Evolutionary conservation across 2,113 vertebrate species (phyloP).

Genomic region (Corydoras maculifer): DNA sequence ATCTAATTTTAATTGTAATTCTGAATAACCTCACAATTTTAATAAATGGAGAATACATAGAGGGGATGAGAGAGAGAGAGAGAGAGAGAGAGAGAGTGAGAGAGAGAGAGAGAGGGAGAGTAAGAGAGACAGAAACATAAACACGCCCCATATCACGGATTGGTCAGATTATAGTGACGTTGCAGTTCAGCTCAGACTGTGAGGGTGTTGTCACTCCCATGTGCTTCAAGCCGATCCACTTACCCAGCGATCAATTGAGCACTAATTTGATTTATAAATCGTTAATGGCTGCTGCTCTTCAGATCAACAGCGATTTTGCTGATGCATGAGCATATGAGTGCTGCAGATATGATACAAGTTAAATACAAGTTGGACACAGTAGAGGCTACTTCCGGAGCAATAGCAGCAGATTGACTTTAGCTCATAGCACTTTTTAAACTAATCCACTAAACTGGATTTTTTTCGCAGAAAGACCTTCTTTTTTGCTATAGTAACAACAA

Average conservation of each 20-base stretch:
- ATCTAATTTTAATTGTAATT: too few species aligned
- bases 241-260: background rate
- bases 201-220: background rate
- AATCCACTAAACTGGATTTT: too few species aligned
- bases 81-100: background rate
- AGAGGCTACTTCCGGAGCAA: too few species aligned
- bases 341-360: too few species aligned
- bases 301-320: background rate
- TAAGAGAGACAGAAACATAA: background rate
- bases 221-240: background rate
- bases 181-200: background rate
- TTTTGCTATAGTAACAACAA: background rate
- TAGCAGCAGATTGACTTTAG: too few species aligned
- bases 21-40: too few species aligned
- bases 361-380: too few species aligned
- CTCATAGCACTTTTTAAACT: too few species aligned
- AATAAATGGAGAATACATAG: too few species aligned
- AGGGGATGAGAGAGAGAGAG: background rate
- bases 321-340: too few species aligned
- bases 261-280: background rate
- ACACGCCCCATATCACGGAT: background rate
- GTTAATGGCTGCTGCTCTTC: background rate
- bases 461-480: background rate
- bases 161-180: conserved; percentile 2
- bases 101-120: background rate